Conservation (phyloP, 2,113 vertebrate species). For the Pluvialis apricaria region DNA sequence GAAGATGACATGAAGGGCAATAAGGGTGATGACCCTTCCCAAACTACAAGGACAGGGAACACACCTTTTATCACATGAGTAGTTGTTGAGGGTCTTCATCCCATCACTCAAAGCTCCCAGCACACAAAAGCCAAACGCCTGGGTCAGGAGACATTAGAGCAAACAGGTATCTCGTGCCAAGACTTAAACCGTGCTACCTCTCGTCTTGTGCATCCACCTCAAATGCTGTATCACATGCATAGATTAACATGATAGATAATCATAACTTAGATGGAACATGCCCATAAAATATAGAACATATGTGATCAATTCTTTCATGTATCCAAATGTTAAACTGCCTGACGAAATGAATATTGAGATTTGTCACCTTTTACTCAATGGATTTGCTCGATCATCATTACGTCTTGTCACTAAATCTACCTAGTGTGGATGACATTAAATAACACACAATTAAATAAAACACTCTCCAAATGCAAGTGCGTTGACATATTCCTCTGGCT, state of each 20-base stretch:
- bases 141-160: not conserved
- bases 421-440: not conserved
- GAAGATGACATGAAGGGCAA: not conserved
- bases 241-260: not conserved
- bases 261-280: not conserved
- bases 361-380: not conserved
- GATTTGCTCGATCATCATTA: not conserved
- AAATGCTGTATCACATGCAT: not conserved
- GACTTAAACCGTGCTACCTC: no score
- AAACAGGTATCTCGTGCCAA: no score
- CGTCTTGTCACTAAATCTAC: not conserved
- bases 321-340: not conserved
- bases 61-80: not conserved
- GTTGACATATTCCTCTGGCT: not conserved
- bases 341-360: not conserved
- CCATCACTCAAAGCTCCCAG: not conserved
- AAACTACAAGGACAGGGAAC: not conserved
- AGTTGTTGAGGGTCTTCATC: not conserved
- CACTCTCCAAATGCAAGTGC: not conserved
- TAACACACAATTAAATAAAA: not conserved
- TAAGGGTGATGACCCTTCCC: not conserved
- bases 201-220: not conserved
- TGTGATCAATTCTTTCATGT: not conserved
- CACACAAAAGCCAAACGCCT: not conserved
- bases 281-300: not conserved